phyloP scores from a whole-genome alignment of 2,797 vertebrate species.

The Amazona ochrocephala region DNA sequence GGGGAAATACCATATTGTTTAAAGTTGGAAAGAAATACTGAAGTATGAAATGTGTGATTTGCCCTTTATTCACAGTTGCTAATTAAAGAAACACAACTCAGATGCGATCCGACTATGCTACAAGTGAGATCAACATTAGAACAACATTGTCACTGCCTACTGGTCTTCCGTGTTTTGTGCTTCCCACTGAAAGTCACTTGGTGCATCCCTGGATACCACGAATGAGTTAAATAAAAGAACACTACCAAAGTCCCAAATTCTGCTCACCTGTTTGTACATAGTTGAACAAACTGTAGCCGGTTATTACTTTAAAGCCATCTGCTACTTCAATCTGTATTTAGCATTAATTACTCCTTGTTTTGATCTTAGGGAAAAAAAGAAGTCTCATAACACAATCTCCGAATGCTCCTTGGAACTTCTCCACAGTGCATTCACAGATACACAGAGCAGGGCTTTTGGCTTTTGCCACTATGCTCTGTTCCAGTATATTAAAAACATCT shows the following conservation, averaged over 20 bases:
- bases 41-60: background rate
- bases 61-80: constrained; percentile 11
- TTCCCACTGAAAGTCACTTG: background rate
- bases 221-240: background rate
- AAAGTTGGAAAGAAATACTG: background rate
- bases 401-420: constrained; percentile 25
- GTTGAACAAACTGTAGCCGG: constrained; percentile 36
- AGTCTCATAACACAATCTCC: background rate
- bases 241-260: background rate
- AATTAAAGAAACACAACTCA: background rate
- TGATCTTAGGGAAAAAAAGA: constrained; percentile 4
- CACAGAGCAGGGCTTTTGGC: background rate
- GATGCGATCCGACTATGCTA: background rate
- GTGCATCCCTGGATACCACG: background rate
- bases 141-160: background rate
- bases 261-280: constrained; percentile 23
- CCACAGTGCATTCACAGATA: background rate
- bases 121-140: background rate
- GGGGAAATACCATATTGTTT: background rate
- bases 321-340: constrained; percentile 52
- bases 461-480: background rate
- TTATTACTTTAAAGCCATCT: constrained; percentile 58
- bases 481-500: background rate
- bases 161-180: background rate
- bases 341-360: constrained; percentile 53